Evolutionary conservation across 2,888 invertebrate species (phyloP), one percentile per base, ranked within the genome.

Genomic region (Synergus umbraculus): DNA sequence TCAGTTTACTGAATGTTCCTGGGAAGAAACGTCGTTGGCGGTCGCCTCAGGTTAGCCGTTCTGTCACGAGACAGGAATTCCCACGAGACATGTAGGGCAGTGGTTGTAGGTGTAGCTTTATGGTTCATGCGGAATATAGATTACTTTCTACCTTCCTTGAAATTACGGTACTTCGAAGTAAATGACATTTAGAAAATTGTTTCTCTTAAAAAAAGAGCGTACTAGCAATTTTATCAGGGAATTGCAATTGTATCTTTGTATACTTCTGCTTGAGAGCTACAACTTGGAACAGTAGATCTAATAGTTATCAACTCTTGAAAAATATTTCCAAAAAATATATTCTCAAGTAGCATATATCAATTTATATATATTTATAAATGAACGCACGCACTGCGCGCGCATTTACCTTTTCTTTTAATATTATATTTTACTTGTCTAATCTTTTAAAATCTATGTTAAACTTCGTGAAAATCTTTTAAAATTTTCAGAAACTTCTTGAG

Each of bases 51-150:
- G 69, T 69, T 69, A 49, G 29, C 22, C 69, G 46, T 69, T 49
- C 69, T n/a, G 15, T 15, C 49, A 49, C n/a, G 18, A 58, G 58
- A 69, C 29, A 46, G 49, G 46, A 49, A 69, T 69, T 69, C 69
- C 69, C 69, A 69, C 49, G 46, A 69, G 69, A 8, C 49, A 69
- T 69, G 49, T n/a, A 69, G 49, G 15, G 29, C 49, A 66, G 66
- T 66, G 66, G 66, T 44, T 66, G n/a, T 15, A 44, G 43, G 49
- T 15, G 49, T 37, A 64, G 64, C 65, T 65, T 41, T 63, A 63
- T 63, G 37, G 63, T 63, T 65, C n/a, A 15, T 65, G 29, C n/a
- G 8, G 65, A 41, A 37, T 41, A 65, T 69, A 69, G 13, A 49
- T 49, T 44, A 43, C 15, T 29, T 12, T 69, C 15, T 49, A 29